A percentile compares a stretch with the other conserved stretches of the same genome.
phyloP scores from a whole-genome alignment of 2,797 vertebrate species.

The Meriones psammophilus region DNA sequence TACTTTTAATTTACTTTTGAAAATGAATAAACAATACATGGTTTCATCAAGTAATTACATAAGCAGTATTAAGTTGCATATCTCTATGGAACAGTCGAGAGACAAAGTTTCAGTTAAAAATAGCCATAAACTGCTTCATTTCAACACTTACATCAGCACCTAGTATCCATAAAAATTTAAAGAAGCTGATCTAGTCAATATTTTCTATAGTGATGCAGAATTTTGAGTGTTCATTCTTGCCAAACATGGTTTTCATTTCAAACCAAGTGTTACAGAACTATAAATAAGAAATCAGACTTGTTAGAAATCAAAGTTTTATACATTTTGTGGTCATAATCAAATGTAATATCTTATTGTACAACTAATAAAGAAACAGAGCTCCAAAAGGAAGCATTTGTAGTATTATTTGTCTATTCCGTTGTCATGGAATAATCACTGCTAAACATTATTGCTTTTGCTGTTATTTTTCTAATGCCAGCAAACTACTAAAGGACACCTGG shows the following conservation, averaged over 20 bases:
- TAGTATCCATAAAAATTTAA: neutral
- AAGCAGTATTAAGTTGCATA: neutral
- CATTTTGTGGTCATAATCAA: neutral
- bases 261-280: neutral
- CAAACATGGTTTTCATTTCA: neutral
- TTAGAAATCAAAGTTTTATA: neutral
- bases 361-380: neutral
- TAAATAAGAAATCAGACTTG: too few relatives aligned
- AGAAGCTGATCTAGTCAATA: neutral
- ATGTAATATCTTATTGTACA: neutral
- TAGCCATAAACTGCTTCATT: neutral
- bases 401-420: neutral
- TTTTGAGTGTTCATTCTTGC: neutral
- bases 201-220: neutral
- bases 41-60: neutral
- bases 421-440: neutral
- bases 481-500: neutral
- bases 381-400: neutral
- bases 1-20: slow-evolving; percentile 20
- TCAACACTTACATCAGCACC: neutral
- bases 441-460: neutral
- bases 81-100: neutral
- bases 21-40: neutral
- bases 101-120: neutral
- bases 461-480: neutral